A percentile compares a stretch with the other conserved stretches of the same genome.
These are phyloP conservation scores for Falco biarmicus DNA, from an alignment of 2,797 vertebrate genomes.

Conservation along the genomic window DNA sequence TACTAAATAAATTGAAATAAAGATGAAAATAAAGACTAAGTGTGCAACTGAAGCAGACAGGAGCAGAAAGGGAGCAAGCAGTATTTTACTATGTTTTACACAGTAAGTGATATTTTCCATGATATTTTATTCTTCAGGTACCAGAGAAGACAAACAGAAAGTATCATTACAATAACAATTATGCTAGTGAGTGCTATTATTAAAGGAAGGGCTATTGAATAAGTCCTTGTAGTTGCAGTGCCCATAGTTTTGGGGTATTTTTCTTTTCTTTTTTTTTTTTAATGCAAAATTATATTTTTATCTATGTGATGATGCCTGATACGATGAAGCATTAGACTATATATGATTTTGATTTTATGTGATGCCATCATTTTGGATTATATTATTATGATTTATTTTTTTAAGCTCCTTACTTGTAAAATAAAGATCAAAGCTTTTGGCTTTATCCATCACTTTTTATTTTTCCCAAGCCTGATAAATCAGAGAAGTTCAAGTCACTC, in stretches of 20 bases:
- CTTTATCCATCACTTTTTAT: constrained; percentile 13
- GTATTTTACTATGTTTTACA: neutral
- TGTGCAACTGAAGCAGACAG: neutral
- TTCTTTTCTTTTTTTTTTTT: rapidly evolving
- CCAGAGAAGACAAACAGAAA: neutral
- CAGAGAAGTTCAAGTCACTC: constrained; percentile 1
- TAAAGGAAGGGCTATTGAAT: neutral
- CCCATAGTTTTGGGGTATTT: neutral
- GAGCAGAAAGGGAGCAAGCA: neutral
- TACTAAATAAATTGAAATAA: neutral
- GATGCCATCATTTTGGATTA: constrained; percentile 54
- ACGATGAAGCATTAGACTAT: neutral
- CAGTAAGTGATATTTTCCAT: neutral
- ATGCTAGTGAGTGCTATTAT: neutral
- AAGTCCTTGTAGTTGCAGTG: neutral
- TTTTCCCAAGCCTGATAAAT: constrained; percentile 23
- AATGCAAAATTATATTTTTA: neutral
- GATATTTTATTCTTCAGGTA: neutral
- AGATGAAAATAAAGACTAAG: neutral
- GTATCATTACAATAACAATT: neutral
- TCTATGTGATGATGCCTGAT: neutral
- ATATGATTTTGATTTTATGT: constrained; percentile 16
- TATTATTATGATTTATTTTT: constrained; percentile 13
- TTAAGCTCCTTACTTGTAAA: constrained; percentile 63
- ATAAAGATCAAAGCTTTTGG: constrained; percentile 58